Base-by-base conservation (phyloP, 2,888 invertebrate species). In the Catocala sponsa region DNA sequence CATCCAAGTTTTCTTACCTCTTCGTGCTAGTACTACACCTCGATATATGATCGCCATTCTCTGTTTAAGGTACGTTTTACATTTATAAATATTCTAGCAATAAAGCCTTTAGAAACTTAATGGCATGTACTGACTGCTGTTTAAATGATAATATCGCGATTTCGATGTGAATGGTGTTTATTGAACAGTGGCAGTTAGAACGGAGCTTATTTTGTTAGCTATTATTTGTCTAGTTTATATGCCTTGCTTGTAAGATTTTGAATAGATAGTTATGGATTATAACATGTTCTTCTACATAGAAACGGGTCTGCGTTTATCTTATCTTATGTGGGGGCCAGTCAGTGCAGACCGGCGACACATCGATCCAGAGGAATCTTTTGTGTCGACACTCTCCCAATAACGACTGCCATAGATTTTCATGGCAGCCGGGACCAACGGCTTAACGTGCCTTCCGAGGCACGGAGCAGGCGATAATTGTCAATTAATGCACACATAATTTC, bases 41-140 rank as follows among this genome's bases (percentile, higher is more conserved):
- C 75, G 79, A 87, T 82, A 80, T 87, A 88, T 86, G 86, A 83
- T 76, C 84, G 79, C 81, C 81, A 84, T 81, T 84, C 82, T 78
- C 88, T 88, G 78, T 86, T 88, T 89, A 91, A 88, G 89, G 91
- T 81, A 79, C 83, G 85, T 82, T 90, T 88, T 88, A 87, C 87
- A 90, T 87, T 89, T 84, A 91, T 90, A 91, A 90, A 88, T 89
- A 91, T 89, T 88, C 87, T 72, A 63, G 78, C 86, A 79, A 84
- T 87, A 90, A 87, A 89, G 83, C 88, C 88, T 91, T 87, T 85
- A 79, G 83, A 83, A 83, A 84, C 84, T 81, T 88, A 91, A 91
- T 90, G 87, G 87, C 74, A 75, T 86, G 87, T 87, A 80, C 75
- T 67, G 77, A 78, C 76, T 66, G 84, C 83, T 89, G 87, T 91